A percentile compares a stretch with the other conserved stretches of the same genome.
Evolutionary conservation across 2,113 vertebrate genomes (phyloP).

Genomic region (Toxostoma redivivum): DNA sequence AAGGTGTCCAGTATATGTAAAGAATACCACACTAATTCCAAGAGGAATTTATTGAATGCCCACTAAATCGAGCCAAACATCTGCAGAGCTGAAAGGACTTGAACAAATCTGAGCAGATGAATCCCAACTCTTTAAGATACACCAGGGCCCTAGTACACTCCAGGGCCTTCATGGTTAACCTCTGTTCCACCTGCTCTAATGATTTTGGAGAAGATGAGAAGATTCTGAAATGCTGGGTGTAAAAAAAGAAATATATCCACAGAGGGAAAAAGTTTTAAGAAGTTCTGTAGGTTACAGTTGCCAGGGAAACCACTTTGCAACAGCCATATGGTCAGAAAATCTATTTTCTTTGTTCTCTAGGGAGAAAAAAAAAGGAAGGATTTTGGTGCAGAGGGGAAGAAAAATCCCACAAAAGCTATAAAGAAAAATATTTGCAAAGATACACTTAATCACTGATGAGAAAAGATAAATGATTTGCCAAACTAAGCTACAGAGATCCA

Average conservation of each 20-base stretch:
- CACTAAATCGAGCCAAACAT: not conserved
- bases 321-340: not conserved
- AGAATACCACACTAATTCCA: not conserved
- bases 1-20: too few relatives aligned
- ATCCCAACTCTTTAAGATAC: not conserved
- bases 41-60: not conserved
- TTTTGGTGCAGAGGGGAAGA: not conserved
- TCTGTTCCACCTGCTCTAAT: not conserved
- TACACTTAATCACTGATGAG: conserved; percentile 17
- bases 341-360: conserved; percentile 6
- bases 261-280: conserved; percentile 23
- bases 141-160: not conserved
- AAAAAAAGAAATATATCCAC: not conserved
- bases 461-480: not conserved
- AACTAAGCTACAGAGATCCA: not conserved
- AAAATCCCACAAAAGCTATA: not conserved
- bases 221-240: conserved; percentile 30
- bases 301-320: conserved; percentile 49
- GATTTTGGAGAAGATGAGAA: conserved; percentile 16
- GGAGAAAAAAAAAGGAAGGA: not conserved
- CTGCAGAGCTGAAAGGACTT: not conserved
- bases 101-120: not conserved
- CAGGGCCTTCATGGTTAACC: not conserved
- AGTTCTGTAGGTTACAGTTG: conserved; percentile 40
- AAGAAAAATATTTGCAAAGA: not conserved